These are phyloP conservation scores for Acropternis orthonyx DNA, from an alignment of 2,797 vertebrate species.

Conservation along the genomic window DNA sequence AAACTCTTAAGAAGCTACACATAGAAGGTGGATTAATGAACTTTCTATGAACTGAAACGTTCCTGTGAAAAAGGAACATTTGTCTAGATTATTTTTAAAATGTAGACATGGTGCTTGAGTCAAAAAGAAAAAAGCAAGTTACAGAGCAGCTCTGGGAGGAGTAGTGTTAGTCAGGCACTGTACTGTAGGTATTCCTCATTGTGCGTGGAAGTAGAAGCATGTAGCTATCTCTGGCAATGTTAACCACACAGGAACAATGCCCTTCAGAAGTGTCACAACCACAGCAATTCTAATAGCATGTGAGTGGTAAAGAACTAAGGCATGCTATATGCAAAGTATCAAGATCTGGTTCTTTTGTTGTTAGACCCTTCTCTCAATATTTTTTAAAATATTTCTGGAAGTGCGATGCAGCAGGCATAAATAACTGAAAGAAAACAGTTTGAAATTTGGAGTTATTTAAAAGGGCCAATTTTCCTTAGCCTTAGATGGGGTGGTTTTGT, in stretches of 20 bases:
- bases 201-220: neutral
- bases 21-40: neutral
- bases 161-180: neutral
- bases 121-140: neutral
- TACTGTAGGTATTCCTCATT: neutral
- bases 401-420: rapidly evolving
- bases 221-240: neutral
- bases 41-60: neutral
- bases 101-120: neutral
- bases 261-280: neutral
- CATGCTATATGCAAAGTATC: neutral
- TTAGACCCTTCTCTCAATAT: rapidly evolving
- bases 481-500: neutral
- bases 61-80: neutral
- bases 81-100: neutral
- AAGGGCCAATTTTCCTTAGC: neutral
- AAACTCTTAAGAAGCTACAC: neutral
- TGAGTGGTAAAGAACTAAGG: neutral
- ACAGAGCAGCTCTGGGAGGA: neutral
- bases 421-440: neutral
- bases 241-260: neutral
- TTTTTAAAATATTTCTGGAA: neutral
- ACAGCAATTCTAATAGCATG: neutral
- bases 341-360: neutral
- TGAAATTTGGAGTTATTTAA: neutral